A percentile compares a stretch with the other conserved stretches of the same genome.
phyloP scores from a whole-genome alignment of 1,140 invertebrate genomes.

The Hypothenemus hampei region DNA sequence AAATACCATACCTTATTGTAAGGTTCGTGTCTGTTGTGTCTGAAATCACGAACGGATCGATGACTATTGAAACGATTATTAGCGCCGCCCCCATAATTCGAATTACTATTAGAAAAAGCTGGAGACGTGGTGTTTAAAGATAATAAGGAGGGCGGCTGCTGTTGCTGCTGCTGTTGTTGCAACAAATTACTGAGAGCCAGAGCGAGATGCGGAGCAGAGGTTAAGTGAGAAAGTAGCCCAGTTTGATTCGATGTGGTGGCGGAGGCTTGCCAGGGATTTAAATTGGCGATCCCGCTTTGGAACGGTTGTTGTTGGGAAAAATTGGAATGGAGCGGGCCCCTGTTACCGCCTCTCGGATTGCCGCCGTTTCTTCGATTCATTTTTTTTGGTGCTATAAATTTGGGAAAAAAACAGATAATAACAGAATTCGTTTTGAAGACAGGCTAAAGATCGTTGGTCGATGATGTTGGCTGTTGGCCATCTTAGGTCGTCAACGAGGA shows the following conservation, averaged over 20 bases:
- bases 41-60: conserved; percentile 44
- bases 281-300: conserved; percentile 38
- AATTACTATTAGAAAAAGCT: conserved; percentile 40
- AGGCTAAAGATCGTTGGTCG: no score
- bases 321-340: conserved; percentile 39
- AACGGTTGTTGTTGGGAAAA: conserved; percentile 41
- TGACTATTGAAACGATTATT: no score
- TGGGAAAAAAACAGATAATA: conserved; percentile 3
- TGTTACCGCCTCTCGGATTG: conserved; percentile 34
- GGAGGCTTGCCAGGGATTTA: conserved; percentile 44
- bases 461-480: no score
- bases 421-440: no score
- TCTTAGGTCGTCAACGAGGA: no score
- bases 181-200: conserved; percentile 44
- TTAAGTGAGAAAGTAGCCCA: conserved; percentile 36
- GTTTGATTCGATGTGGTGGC: conserved; percentile 36
- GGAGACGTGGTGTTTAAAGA: conserved; percentile 43
- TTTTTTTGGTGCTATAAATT: conserved; percentile 33
- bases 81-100: conserved; percentile 37
- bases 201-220: conserved; percentile 43
- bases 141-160: conserved; percentile 44
- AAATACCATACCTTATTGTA: conserved; percentile 43
- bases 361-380: conserved; percentile 43
- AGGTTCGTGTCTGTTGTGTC: conserved; percentile 40
- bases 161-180: conserved; percentile 40